These are phyloP conservation scores for Strongylocentrotus purpuratus DNA, from an alignment of 35 echinoderm and acorn worm species.

Conservation along the genomic window DNA sequence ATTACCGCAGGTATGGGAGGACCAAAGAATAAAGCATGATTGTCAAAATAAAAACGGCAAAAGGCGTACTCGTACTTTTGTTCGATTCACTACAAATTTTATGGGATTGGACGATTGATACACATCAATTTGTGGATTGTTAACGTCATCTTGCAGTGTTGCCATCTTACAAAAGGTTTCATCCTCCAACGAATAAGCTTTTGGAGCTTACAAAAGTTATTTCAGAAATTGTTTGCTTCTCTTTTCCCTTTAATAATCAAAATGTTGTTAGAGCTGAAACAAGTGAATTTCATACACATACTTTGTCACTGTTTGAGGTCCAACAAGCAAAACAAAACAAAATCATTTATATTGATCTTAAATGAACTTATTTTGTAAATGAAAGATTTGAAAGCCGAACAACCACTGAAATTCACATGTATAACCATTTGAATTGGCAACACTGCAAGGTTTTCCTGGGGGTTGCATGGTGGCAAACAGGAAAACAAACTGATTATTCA, in stretches of 20 bases:
- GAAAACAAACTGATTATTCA: background rate
- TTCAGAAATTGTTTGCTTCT: background rate
- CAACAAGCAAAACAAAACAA: too few species aligned
- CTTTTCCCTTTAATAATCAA: background rate
- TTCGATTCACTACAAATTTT: background rate
- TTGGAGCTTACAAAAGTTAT: background rate
- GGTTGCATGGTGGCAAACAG: background rate
- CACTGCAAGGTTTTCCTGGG: background rate
- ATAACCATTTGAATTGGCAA: background rate
- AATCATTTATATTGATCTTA: background rate
- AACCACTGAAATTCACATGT: background rate
- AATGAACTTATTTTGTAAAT: background rate
- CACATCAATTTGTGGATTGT: background rate
- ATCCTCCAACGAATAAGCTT: background rate
- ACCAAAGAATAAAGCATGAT: constrained; percentile 31
- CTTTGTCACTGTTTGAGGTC: too few species aligned
- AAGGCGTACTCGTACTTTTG: background rate
- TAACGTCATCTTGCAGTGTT: background rate
- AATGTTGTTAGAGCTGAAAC: background rate
- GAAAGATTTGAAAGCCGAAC: background rate
- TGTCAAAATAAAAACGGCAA: background rate
- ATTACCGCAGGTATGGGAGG: background rate
- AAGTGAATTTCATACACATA: background rate
- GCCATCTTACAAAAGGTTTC: background rate
- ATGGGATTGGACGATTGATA: background rate